phyloP scores from a whole-genome alignment of 2,797 vertebrate genomes.

The Coregonus suidteri region DNA sequence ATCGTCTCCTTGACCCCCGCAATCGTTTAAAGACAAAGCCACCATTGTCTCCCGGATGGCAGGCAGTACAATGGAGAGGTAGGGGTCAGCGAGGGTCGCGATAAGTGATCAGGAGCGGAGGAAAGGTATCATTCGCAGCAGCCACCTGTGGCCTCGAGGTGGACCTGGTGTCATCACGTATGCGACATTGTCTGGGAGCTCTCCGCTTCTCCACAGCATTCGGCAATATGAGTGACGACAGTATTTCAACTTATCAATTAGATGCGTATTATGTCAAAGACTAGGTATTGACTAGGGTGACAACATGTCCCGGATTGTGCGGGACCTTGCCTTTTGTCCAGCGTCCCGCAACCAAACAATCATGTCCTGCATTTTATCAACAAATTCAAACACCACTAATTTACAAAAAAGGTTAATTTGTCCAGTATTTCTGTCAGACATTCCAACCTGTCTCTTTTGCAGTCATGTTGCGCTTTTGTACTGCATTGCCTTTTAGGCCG shows the following conservation, averaged over 20 bases:
- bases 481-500: background rate
- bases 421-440: too few species aligned
- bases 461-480: too few species aligned
- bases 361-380: too few species aligned
- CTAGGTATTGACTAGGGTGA: conserved; percentile 32
- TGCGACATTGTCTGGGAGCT: background rate
- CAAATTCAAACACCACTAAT: too few species aligned
- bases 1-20: conserved; percentile 41
- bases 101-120: conserved; percentile 50
- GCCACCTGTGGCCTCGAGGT: conserved; percentile 30
- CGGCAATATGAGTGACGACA: background rate
- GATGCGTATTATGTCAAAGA: background rate
- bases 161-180: conserved; percentile 28
- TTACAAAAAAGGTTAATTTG: too few species aligned
- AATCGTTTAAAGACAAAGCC: conserved; percentile 51
- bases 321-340: too few species aligned
- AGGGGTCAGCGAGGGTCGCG: conserved; percentile 43
- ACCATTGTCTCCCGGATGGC: conserved; percentile 56
- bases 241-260: background rate
- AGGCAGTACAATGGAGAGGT: conserved; percentile 51
- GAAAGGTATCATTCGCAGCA: conserved; percentile 35
- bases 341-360: too few species aligned
- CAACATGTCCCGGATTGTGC: background rate
- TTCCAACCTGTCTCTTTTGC: too few species aligned
- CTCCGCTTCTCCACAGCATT: background rate